These are phyloP conservation scores for Drosophila mercatorum DNA, from an alignment of 2,888 invertebrate genomes.

Conservation along the genomic window DNA sequence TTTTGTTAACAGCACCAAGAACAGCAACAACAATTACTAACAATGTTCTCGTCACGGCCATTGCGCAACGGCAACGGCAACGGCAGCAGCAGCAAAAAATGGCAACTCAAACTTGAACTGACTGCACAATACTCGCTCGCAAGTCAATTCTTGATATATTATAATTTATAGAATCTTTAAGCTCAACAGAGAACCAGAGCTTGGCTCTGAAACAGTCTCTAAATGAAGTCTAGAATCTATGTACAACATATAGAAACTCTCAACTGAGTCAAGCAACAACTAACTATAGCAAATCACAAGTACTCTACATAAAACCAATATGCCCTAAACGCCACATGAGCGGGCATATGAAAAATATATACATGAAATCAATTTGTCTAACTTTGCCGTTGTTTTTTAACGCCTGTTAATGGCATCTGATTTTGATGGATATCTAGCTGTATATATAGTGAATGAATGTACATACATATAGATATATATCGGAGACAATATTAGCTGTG, in stretches of 20 bases:
- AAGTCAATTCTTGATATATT: not conserved
- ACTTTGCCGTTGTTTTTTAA: conserved; percentile 29
- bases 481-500: not conserved
- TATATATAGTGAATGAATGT: conserved; percentile 1
- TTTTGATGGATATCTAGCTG: conserved; percentile 14
- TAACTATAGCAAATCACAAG: no score
- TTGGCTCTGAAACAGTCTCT: no score
- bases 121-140: conserved; percentile 1
- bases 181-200: no score
- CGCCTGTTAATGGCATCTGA: conserved; percentile 20
- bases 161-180: no score
- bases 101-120: not conserved
- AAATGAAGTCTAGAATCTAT: not conserved
- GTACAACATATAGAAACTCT: not conserved
- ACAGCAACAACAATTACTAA: conserved; percentile 11
- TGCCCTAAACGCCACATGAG: not conserved
- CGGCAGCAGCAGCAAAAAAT: not conserved
- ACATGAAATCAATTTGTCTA: conserved; percentile 40
- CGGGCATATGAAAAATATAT: not conserved
- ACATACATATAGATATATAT: not conserved
- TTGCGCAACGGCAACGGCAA: conserved; percentile 31
- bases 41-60: conserved; percentile 32
- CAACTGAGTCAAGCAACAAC: no score
- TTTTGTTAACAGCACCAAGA: conserved; percentile 17
- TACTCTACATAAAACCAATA: not conserved